Percentiles rank a stretch among this genome's conserved stretches.
phyloP scores from a whole-genome alignment of 2,888 invertebrate species.

The Drosophila mulleri region DNA sequence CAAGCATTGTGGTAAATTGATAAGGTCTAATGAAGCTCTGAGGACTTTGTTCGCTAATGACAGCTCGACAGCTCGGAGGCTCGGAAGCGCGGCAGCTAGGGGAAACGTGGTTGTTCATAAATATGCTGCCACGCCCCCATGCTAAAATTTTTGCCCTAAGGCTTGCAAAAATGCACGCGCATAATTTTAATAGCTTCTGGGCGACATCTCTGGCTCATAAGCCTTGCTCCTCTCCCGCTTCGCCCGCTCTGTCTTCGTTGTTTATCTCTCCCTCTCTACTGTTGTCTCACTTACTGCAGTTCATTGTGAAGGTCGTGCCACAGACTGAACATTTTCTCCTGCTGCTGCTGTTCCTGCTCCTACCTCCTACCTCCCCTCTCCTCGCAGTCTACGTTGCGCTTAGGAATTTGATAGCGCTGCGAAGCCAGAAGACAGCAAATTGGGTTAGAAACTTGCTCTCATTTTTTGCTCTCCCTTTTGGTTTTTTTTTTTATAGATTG shows the following conservation, averaged over 20 bases:
- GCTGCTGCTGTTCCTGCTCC: background rate
- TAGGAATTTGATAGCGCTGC: constrained; percentile 60
- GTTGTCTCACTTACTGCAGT: constrained; percentile 48
- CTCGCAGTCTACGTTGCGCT: constrained; percentile 41
- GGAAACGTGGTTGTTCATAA: constrained; percentile 66
- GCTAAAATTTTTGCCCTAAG: constrained; percentile 12
- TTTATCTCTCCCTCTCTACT: background rate
- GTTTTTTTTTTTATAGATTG: constrained; percentile 4
- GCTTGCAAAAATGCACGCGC: constrained; percentile 61
- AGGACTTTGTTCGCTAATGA: constrained; percentile 15
- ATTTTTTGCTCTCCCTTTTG: constrained; percentile 20
- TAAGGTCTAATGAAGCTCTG: constrained; percentile 57
- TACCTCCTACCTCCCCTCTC: background rate
- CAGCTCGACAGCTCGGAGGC: background rate
- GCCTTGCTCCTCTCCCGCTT: background rate
- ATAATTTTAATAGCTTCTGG: constrained; percentile 57
- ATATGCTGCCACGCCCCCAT: constrained; percentile 27
- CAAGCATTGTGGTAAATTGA: constrained; percentile 14
- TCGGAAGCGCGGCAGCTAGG: background rate
- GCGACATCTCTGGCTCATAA: constrained; percentile 20
- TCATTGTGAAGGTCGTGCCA: constrained; percentile 60
- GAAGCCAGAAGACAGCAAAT: constrained; percentile 53
- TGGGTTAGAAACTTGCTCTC: constrained; percentile 63
- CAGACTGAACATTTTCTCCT: constrained; percentile 15
- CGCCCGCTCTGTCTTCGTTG: background rate